These are phyloP conservation scores for Sorex fumeus DNA, from an alignment of 2,113 vertebrate species.

Conservation along the genomic window DNA sequence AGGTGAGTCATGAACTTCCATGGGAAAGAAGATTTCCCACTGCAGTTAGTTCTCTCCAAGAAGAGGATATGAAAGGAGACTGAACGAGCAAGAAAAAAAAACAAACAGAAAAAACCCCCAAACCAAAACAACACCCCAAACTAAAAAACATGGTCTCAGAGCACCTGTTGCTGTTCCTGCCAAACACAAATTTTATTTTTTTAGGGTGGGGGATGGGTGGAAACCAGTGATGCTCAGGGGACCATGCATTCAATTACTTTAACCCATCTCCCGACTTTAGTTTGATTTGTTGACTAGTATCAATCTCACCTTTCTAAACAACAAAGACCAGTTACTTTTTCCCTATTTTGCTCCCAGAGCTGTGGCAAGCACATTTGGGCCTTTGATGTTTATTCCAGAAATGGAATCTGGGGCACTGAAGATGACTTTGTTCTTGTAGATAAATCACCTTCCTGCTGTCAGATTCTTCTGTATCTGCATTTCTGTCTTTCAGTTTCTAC, in stretches of 20 bases:
- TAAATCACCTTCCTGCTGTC: not conserved
- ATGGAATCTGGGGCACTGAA: fast-evolving
- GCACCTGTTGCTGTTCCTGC: not conserved
- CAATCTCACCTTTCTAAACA: not conserved
- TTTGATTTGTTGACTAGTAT: not conserved
- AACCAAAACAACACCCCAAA: not conserved
- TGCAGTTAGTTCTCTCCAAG: not conserved
- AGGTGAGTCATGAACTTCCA: not conserved
- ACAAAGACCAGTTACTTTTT: not conserved
- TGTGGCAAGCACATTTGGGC: not conserved
- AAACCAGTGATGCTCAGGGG: too few species aligned
- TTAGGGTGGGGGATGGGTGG: too few species aligned
- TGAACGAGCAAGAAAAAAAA: too few species aligned
- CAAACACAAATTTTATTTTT: not conserved
- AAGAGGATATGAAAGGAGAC: not conserved
- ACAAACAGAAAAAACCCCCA: too few species aligned
- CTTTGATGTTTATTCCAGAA: not conserved
- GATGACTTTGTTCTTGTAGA: fast-evolving
- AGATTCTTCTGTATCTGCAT: not conserved
- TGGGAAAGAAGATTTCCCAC: not conserved
- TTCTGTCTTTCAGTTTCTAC: not conserved
- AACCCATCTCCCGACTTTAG: not conserved
- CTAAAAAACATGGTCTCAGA: not conserved
- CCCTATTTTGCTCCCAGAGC: not conserved
- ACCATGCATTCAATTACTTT: too few species aligned